Conservation (phyloP, 2,888 invertebrate genomes). For the Hemicrepidius hirtus region DNA sequence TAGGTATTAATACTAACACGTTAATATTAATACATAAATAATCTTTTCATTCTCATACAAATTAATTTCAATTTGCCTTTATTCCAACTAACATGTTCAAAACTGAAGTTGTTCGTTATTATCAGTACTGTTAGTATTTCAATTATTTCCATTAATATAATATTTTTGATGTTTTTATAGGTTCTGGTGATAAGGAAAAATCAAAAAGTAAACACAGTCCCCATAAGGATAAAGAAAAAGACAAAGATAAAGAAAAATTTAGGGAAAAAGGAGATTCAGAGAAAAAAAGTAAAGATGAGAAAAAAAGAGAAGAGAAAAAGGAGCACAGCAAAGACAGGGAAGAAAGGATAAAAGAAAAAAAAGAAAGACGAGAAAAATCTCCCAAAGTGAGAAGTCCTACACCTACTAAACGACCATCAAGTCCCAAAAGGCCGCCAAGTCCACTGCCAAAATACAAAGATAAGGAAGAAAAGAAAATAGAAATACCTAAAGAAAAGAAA, state of each 20-base stretch:
- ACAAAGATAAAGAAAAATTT: slow-evolving; percentile 73
- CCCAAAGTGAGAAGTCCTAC: slow-evolving; percentile 66
- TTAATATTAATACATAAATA: no score
- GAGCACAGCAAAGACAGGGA: slow-evolving; percentile 74
- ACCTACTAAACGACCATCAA: slow-evolving; percentile 66
- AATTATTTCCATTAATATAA: not conserved
- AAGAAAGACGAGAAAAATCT: slow-evolving; percentile 72
- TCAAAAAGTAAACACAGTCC: slow-evolving; percentile 74
- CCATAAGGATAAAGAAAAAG: slow-evolving; percentile 76
- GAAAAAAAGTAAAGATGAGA: slow-evolving; percentile 72
- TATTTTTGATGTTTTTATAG: slow-evolving; percentile 62
- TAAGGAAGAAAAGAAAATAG: slow-evolving; percentile 62
- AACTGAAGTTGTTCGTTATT: not conserved
- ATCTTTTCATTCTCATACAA: no score
- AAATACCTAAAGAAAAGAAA: slow-evolving; percentile 65
- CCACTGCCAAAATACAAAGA: slow-evolving; percentile 61
- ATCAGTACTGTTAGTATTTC: not conserved
- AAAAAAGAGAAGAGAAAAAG: slow-evolving; percentile 64
- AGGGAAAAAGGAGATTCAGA: slow-evolving; percentile 72
- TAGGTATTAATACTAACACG: no score
- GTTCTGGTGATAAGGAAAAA: slow-evolving; percentile 65
- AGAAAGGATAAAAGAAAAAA: slow-evolving; percentile 74
- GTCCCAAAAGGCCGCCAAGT: slow-evolving; percentile 64
- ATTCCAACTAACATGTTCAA: no score
- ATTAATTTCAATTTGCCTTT: no score